These are phyloP conservation scores for Helogale parvula DNA, from an alignment of 2,113 vertebrate genomes.

Conservation along the genomic window DNA sequence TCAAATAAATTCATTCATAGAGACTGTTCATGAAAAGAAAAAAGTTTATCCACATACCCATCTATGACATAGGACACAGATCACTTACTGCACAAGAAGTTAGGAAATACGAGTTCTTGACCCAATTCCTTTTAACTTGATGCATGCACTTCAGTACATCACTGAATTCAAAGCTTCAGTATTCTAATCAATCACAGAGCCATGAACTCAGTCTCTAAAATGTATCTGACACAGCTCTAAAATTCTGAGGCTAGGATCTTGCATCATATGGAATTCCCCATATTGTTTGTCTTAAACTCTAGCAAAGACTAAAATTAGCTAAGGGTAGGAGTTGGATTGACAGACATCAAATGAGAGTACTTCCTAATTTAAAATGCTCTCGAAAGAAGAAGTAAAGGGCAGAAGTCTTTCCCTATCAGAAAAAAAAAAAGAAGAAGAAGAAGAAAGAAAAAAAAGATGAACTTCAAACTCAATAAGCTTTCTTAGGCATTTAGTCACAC, in stretches of 20 bases:
- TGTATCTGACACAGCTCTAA: constrained; percentile 1
- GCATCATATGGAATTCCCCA: constrained; percentile 69
- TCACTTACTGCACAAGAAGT: background rate
- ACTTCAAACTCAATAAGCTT: constrained; percentile 9
- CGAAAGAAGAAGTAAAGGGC: constrained; percentile 56
- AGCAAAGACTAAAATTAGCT: constrained; percentile 52
- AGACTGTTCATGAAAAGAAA: background rate
- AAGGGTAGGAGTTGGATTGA: background rate
- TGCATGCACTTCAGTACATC: background rate
- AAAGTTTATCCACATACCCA: background rate
- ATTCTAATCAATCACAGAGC: background rate
- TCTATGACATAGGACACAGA: background rate
- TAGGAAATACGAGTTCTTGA: background rate
- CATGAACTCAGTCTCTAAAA: constrained; percentile 23
- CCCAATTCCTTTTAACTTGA: background rate
- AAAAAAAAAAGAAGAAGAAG: background rate
- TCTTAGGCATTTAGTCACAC: background rate
- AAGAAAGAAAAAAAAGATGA: background rate
- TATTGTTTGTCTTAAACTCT: constrained; percentile 23
- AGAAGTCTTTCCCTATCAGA: background rate
- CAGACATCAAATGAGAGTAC: constrained; percentile 39
- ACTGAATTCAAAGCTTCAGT: background rate
- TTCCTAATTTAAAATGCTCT: constrained; percentile 65
- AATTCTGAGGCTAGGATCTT: constrained; percentile 30
- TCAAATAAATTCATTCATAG: background rate